Conservation (phyloP, 1,140 invertebrate genomes). For the Spodoptera litura region DNA sequence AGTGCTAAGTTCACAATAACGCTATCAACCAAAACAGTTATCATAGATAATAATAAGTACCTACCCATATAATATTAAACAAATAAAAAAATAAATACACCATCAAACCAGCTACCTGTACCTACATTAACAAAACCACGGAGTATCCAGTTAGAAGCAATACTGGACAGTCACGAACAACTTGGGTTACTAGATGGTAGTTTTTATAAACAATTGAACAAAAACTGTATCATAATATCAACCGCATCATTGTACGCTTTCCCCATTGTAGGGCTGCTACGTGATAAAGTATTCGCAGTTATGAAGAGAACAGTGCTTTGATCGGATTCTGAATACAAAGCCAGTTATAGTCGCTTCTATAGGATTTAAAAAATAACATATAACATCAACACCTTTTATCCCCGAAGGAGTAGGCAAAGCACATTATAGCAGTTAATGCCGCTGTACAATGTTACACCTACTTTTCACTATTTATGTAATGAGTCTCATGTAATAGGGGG, state of each 20-base stretch:
- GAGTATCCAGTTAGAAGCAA: conserved; percentile 41
- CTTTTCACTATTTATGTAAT: too few species aligned
- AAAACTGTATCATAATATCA: conserved; percentile 65
- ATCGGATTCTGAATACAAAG: not conserved
- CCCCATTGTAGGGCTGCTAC: conserved; percentile 49
- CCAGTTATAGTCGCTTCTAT: not conserved
- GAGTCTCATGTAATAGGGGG: too few species aligned
- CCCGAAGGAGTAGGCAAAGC: too few species aligned
- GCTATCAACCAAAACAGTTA: not conserved
- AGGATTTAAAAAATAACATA: too few species aligned
- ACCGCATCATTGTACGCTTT: conserved; percentile 67
- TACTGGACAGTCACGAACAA: conserved; percentile 64
- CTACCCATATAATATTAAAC: not conserved
- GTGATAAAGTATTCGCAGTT: conserved; percentile 44
- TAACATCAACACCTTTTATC: too few species aligned
- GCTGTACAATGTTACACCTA: too few species aligned
- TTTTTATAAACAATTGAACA: conserved; percentile 63
- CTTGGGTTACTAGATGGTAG: conserved; percentile 67
- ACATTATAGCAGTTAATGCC: too few species aligned
- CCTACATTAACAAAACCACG: conserved; percentile 43
- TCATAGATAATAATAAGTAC: not conserved
- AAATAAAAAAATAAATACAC: conserved; percentile 53
- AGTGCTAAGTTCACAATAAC: not conserved
- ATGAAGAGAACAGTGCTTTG: conserved; percentile 18
- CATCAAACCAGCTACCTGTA: conserved; percentile 33